Evolutionary conservation across 2,113 vertebrate species (phyloP).

Genomic region (Phylloscopus whistleri): DNA sequence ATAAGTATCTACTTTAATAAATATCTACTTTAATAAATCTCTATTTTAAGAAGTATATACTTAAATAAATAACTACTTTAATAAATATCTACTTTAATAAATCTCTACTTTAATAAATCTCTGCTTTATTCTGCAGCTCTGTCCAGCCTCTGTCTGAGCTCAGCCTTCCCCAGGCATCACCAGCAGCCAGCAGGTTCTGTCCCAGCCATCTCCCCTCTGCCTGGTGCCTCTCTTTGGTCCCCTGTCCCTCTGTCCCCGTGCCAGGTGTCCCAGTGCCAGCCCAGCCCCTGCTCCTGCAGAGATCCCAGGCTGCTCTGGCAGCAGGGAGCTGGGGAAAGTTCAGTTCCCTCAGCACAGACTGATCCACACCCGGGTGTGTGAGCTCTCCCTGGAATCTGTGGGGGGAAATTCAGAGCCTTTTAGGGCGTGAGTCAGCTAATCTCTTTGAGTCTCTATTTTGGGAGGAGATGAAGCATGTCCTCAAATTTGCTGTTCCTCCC

Average conservation of each 20-base stretch:
- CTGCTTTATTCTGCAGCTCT: too few relatives aligned
- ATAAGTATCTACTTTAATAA: too few relatives aligned
- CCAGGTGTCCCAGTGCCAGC: not conserved
- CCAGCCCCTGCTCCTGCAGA: not conserved
- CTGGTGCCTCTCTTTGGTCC: not conserved
- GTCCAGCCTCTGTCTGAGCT: too few relatives aligned
- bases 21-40: too few relatives aligned
- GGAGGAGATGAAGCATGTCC: slow-evolving; percentile 24
- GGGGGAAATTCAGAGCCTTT: not conserved
- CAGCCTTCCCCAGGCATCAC: too few relatives aligned
- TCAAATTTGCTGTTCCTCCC: not conserved
- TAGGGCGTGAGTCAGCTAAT: slow-evolving; percentile 45
- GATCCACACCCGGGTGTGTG: not conserved
- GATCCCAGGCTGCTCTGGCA: fast-evolving
- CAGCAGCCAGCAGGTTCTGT: too few relatives aligned
- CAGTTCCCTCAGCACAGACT: not conserved
- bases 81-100: too few relatives aligned
- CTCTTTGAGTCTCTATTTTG: slow-evolving; percentile 33
- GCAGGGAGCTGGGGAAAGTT: fast-evolving
- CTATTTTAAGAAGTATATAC: too few relatives aligned
- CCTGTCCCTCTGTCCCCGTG: not conserved
- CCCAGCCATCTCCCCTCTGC: too few relatives aligned
- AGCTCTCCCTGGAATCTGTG: not conserved
- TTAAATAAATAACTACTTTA: too few relatives aligned
- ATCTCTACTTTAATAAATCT: too few relatives aligned